Evolutionary conservation across 2,113 vertebrate species (phyloP).

Genomic region (Vanacampus margaritifer): DNA sequence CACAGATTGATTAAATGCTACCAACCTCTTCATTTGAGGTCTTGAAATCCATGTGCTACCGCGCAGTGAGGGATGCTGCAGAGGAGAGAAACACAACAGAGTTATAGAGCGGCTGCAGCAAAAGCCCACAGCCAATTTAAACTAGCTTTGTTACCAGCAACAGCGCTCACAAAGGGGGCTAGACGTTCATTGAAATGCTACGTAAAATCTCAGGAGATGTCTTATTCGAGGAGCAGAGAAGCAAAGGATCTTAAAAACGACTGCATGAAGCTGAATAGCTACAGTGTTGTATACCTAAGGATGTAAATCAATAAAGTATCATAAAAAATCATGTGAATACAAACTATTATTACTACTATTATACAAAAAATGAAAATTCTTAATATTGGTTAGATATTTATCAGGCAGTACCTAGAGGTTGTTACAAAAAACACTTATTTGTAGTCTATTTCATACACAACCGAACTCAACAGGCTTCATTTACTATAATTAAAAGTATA

Average conservation of each 20-base stretch:
- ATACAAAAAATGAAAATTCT: too few species aligned
- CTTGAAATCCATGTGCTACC: slow-evolving; percentile 81
- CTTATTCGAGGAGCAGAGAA: background rate
- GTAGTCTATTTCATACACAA: too few species aligned
- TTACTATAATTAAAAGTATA: too few species aligned
- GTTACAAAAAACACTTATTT: too few species aligned
- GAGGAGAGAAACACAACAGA: slow-evolving; percentile 30
- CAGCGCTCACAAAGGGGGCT: background rate
- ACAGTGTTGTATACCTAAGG: background rate
- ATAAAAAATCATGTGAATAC: too few species aligned
- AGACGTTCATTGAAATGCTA: background rate
- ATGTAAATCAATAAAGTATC: background rate
- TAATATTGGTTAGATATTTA: too few species aligned
- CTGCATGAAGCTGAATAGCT: background rate
- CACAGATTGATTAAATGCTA: slow-evolving; percentile 52
- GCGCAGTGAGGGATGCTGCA: slow-evolving; percentile 68
- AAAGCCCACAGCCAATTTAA: slow-evolving; percentile 30
- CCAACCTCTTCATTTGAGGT: slow-evolving; percentile 79
- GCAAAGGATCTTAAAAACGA: background rate
- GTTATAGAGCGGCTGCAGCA: slow-evolving; percentile 37
- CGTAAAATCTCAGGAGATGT: background rate
- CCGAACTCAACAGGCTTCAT: too few species aligned
- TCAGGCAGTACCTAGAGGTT: too few species aligned
- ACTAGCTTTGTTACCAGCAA: slow-evolving; percentile 36
- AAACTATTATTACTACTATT: too few species aligned